Evolutionary conservation across 1,140 invertebrate genomes (phyloP), one percentile per base, ranked within the genome.

Genomic region (Lepidostoma basale): DNA sequence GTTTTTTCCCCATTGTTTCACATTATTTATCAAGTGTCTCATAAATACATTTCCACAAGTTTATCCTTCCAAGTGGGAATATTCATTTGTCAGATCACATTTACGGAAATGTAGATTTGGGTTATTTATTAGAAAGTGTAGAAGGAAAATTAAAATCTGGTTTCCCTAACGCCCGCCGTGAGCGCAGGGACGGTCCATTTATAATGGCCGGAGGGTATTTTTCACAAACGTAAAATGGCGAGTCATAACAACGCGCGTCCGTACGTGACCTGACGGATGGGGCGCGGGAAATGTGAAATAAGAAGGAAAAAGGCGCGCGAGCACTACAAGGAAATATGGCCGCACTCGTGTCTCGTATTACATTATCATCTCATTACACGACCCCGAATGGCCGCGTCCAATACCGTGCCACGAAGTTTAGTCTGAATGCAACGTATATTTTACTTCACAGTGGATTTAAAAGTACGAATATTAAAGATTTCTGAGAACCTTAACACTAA

Each of bases 211-310:
- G 8, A 39, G 45, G 49, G 28, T 65, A 65, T 65, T 65, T 65
- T 65, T 65, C 62, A 65, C 30, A 65, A 49, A 65, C 62, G 45
- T 14, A 65, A 65, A 54, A 65, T 65, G 62, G 62, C 47, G 62
- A 65, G 45, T 65, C 62, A 65, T 65, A 65, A 65, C 62, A 65
- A 54, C 45, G 62, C 62, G 45, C 49, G 45, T 56, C 33, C 49
- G 30, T 54, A 65, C 62, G 62, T 65, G 62, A 65, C 47, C 62
- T 65, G 62, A 65, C 49, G 47, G 20, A 65, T 54, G 62, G 23
- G n/a, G 44, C 30, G 47, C 1, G 18, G 47, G 33, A 63, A 54
- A 65, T 65, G 45, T 54, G 62, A 54, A 44, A 65, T 65, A 65
- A 42, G 59, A 44, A 6, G 2, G 25, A 3, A n/a, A 16, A 59